Evolutionary conservation across 2,797 vertebrate genomes (phyloP), one percentile per base, ranked within the genome.

Genomic region (Hyperoplus immaculatus): DNA sequence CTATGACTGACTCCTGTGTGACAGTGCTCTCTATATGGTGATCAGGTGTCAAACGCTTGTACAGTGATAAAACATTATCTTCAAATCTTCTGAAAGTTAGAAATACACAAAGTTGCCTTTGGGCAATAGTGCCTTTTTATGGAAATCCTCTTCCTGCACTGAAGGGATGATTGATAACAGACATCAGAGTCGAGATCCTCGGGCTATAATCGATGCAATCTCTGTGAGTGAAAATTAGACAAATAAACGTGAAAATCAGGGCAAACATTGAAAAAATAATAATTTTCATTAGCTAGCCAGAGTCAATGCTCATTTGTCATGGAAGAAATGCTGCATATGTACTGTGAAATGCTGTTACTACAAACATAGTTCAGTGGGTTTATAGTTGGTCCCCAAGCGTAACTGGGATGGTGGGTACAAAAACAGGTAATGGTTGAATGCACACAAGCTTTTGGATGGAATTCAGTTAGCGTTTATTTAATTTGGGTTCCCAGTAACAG

Each of bases 101-200:
- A 43, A 59, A 68, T 11, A 39, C 70, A 59, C 57, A 55, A 65
- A 64, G n/a, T 58, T 60, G 56, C 65, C 51, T 76, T 61, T 38
- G 29, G 43, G 61, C 21, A 1, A 47, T 13, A 75, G 15, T 54
- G 49, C 13, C 4, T 72, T 11, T 61, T 65, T 69, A 85, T 72
- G 36, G 38, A 83, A 85, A 84, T 80, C 42, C 77, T n/a, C 15
- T 62, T 67, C 79, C 29, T 65, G 14, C 46, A 42, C 54, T 64
- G 41, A 79, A 68, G 51, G 39, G 12, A 78, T 88, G 82, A 90
- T 82, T 83, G 77, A 91, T 89, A 67, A 69, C 68, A 69, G 36
- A 80, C 29, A 78, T 80, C 72, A 72, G 29, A 61, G 63, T 6
- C 18, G 41, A 75, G 36, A 58, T 62, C 85, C 55, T 83, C 18